Evolutionary conservation across 2,888 invertebrate genomes (phyloP).

Genomic region (Acanthosepion esculentum): DNA sequence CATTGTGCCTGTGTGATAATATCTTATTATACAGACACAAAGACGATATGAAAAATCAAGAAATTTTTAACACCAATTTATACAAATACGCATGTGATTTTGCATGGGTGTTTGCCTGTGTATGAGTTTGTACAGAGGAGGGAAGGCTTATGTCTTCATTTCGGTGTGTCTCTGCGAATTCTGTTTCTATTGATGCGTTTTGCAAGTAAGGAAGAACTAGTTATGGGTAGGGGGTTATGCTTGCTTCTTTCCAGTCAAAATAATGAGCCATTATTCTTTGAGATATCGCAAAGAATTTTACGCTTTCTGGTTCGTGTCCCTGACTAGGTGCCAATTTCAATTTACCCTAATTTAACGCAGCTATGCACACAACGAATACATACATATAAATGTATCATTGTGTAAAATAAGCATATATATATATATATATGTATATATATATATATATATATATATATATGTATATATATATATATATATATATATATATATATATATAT

Average conservation of each 20-base stretch:
- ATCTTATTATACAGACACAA: too few species aligned
- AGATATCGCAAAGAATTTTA: not conserved
- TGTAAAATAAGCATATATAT: not conserved
- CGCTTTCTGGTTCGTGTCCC: not conserved
- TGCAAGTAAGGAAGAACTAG: not conserved
- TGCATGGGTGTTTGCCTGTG: too few species aligned
- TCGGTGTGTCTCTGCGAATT: too few species aligned
- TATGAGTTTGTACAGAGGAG: too few species aligned
- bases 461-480: not conserved
- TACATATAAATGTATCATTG: not conserved
- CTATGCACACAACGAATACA: constrained; percentile 16
- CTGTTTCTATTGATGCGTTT: too few species aligned
- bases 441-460: not conserved
- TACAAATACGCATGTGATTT: too few species aligned
- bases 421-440: not conserved
- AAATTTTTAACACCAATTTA: too few species aligned
- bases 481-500: not conserved
- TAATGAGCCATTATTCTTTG: constrained; percentile 33
- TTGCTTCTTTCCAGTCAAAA: constrained; percentile 18
- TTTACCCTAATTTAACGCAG: not conserved
- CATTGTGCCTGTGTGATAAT: too few species aligned
- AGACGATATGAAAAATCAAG: too few species aligned
- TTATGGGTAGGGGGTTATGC: not conserved
- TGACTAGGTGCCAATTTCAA: not conserved
- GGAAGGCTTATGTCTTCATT: too few species aligned